A percentile compares a stretch with the other conserved stretches of the same genome.
These are phyloP conservation scores for Pterobdella sp. DNA, from an alignment of 2,888 invertebrate species.

Conservation along the genomic window DNA sequence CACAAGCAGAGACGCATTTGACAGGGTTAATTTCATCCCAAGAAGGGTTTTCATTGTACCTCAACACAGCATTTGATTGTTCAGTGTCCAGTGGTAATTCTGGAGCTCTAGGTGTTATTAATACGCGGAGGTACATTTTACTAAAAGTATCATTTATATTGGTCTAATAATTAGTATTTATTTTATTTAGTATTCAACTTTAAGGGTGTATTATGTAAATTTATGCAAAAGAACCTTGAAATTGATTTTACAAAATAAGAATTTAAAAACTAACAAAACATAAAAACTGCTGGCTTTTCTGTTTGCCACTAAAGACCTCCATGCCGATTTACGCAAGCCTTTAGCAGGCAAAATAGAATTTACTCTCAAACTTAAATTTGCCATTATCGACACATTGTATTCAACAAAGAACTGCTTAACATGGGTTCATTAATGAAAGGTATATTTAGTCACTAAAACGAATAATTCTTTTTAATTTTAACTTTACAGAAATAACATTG, in stretches of 20 bases:
- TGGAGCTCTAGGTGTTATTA: constrained; percentile 52
- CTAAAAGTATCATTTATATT: not conserved
- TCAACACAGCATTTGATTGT: constrained; percentile 67
- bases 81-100: constrained; percentile 63
- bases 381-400: constrained; percentile 6
- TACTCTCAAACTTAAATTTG: not conserved
- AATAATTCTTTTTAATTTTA: not conserved
- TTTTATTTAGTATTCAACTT: not conserved
- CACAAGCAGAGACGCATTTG: constrained; percentile 68
- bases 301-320: not conserved
- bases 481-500: not conserved
- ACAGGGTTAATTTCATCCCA: constrained; percentile 73
- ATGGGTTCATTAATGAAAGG: too few species aligned
- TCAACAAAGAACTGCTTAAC: constrained; percentile 1
- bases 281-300: not conserved
- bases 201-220: not conserved
- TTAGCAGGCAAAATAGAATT: not conserved
- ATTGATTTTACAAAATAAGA: too few species aligned
- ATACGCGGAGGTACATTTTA: not conserved
- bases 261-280: not conserved
- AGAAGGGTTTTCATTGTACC: constrained; percentile 65
- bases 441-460: too few species aligned
- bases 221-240: too few species aligned
- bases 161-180: not conserved
- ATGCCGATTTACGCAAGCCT: not conserved